Conservation (phyloP, 2,113 vertebrate genomes). For the Turnix velox region DNA sequence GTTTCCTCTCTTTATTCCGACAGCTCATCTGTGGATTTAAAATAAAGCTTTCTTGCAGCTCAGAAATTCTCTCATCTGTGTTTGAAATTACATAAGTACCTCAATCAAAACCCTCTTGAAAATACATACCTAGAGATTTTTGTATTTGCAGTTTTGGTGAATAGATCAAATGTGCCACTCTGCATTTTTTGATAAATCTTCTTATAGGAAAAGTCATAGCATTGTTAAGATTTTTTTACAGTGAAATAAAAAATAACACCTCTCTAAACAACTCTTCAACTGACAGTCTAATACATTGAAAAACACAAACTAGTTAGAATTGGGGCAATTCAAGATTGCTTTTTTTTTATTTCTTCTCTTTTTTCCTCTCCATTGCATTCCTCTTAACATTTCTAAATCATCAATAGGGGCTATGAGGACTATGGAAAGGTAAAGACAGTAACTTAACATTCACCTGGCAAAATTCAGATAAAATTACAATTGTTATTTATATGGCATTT, state of each 20-base stretch:
- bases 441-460: not conserved
- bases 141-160: not conserved
- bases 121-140: not conserved
- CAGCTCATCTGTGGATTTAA: not conserved
- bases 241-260: not conserved
- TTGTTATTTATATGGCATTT: not conserved
- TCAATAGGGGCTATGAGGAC: not conserved
- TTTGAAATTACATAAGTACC: not conserved
- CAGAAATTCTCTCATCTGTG: constrained; percentile 12
- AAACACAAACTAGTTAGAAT: not conserved
- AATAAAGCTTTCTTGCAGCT: not conserved
- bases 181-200: not conserved
- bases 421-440: not conserved
- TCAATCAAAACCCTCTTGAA: not conserved
- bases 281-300: not conserved
- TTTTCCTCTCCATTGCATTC: not conserved
- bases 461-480: not conserved
- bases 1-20: not conserved
- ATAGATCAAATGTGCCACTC: not conserved
- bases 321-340: not conserved
- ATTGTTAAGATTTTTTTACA: not conserved
- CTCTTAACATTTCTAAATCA: not conserved
- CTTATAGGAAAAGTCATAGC: not conserved
- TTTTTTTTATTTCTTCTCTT: not conserved
- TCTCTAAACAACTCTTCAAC: not conserved